These are phyloP conservation scores for Arge pagana DNA, from an alignment of 2,888 invertebrate genomes.

Conservation along the genomic window DNA sequence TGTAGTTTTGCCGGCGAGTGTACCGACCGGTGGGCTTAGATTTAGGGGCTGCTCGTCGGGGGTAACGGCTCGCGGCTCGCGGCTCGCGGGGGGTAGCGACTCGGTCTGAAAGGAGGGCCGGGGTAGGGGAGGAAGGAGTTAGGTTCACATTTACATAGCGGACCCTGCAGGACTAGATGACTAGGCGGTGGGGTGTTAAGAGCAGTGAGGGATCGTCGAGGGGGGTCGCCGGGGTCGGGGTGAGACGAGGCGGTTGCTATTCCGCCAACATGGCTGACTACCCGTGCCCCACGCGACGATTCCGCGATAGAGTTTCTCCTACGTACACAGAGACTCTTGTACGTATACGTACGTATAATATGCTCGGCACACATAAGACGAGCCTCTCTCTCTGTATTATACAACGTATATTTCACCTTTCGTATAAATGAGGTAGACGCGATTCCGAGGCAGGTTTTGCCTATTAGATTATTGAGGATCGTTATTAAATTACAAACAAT, in stretches of 20 bases:
- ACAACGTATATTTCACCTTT: no score
- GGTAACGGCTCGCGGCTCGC: slow-evolving; percentile 51
- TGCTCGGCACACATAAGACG: no score
- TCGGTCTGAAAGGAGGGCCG: slow-evolving; percentile 31
- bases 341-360: no score
- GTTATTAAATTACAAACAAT: slow-evolving; percentile 55
- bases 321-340: no score
- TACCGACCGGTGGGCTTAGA: slow-evolving; percentile 56
- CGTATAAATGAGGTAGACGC: no score
- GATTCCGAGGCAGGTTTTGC: slow-evolving; percentile 27
- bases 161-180: slow-evolving; percentile 57
- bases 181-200: slow-evolving; percentile 43
- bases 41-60: slow-evolving; percentile 56
- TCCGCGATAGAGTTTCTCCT: no score
- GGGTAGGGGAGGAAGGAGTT: slow-evolving; percentile 35
- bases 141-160: slow-evolving; percentile 57
- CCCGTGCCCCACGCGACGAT: slow-evolving; percentile 44
- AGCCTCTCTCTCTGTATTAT: no score
- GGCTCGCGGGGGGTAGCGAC: slow-evolving; percentile 35
- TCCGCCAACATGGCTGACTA: slow-evolving; percentile 57
- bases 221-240: slow-evolving; percentile 21
- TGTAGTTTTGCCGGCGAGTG: slow-evolving; percentile 48
- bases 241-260: slow-evolving; percentile 50
- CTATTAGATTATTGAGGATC: slow-evolving; percentile 57
- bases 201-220: slow-evolving; percentile 5